phyloP scores from a whole-genome alignment of 2,888 invertebrate genomes.

The Polymixis flavicincta region DNA sequence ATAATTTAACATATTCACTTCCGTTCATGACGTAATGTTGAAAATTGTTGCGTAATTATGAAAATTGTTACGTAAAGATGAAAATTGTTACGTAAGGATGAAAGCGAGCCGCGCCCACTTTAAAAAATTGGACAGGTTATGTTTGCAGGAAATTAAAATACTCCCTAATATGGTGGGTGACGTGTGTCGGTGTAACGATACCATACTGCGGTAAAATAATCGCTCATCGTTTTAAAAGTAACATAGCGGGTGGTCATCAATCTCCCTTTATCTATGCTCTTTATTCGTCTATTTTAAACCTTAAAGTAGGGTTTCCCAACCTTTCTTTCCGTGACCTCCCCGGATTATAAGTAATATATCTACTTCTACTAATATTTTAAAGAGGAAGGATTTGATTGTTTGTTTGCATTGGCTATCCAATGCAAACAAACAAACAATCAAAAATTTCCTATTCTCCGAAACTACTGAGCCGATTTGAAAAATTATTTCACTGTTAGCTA shows the following conservation, averaged over 20 bases:
- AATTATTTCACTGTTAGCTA: too few species aligned
- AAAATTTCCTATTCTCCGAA: too few species aligned
- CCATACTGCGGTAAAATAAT: constrained; percentile 26
- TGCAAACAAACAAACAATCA: too few species aligned
- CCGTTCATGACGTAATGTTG: constrained; percentile 65
- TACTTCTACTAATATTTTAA: too few species aligned
- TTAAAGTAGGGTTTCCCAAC: not conserved
- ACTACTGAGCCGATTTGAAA: too few species aligned
- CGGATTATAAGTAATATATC: too few species aligned
- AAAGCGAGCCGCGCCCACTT: constrained; percentile 69
- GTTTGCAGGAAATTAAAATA: constrained; percentile 68
- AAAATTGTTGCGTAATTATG: constrained; percentile 63
- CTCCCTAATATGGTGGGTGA: constrained; percentile 45
- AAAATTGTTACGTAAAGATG: constrained; percentile 64
- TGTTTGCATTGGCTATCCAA: too few species aligned
- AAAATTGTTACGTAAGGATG: constrained; percentile 72
- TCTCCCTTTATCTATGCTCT: not conserved
- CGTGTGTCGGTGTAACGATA: constrained; percentile 6
- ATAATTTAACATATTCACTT: constrained; percentile 66
- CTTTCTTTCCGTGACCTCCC: too few species aligned
- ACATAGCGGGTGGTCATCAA: not conserved
- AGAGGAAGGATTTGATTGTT: too few species aligned
- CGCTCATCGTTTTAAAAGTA: constrained; percentile 15
- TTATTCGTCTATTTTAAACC: not conserved
- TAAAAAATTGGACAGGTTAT: constrained; percentile 40